A percentile compares a stretch with the other conserved stretches of the same genome.
phyloP scores from a whole-genome alignment of 2,797 vertebrate species.

The Phrynocephalus forsythii region DNA sequence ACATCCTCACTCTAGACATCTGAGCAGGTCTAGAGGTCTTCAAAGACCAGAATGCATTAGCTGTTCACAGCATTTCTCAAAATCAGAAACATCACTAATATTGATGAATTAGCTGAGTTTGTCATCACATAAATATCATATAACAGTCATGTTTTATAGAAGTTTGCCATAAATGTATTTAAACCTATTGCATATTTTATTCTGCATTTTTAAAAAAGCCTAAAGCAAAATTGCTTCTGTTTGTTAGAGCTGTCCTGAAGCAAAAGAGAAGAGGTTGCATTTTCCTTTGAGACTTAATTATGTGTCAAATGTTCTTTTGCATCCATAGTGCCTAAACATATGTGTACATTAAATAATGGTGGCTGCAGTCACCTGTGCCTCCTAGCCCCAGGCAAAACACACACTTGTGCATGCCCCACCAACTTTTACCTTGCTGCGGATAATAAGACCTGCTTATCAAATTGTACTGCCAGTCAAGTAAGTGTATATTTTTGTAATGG shows the following conservation, averaged over 20 bases:
- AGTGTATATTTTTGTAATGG: conserved; percentile 22
- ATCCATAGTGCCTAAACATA: conserved; percentile 87
- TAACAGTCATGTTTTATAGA: conserved; percentile 4
- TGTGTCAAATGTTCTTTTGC: conserved; percentile 47
- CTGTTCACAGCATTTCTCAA: not conserved
- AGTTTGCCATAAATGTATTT: conserved; percentile 13
- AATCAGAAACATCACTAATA: not conserved
- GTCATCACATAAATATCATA: conserved; percentile 25
- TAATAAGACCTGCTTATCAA: conserved; percentile 92
- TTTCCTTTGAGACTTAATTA: conserved; percentile 33
- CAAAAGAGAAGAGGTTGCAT: not conserved
- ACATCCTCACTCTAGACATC: not conserved
- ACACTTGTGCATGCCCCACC: conserved; percentile 93
- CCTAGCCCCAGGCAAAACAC: conserved; percentile 86
- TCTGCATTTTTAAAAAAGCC: not conserved
- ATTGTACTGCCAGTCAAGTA: conserved; percentile 98
- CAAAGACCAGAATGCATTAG: not conserved
- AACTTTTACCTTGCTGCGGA: conserved; percentile 96
- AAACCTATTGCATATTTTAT: not conserved
- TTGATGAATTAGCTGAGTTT: conserved; percentile 37
- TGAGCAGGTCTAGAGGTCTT: not conserved
- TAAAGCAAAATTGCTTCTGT: not conserved
- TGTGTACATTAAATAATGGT: conserved; percentile 90
- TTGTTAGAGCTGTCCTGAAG: not conserved
- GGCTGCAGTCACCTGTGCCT: conserved; percentile 97